Conservation (phyloP, 2,113 vertebrate species). For the Cyphomyrus discorhynchus region DNA sequence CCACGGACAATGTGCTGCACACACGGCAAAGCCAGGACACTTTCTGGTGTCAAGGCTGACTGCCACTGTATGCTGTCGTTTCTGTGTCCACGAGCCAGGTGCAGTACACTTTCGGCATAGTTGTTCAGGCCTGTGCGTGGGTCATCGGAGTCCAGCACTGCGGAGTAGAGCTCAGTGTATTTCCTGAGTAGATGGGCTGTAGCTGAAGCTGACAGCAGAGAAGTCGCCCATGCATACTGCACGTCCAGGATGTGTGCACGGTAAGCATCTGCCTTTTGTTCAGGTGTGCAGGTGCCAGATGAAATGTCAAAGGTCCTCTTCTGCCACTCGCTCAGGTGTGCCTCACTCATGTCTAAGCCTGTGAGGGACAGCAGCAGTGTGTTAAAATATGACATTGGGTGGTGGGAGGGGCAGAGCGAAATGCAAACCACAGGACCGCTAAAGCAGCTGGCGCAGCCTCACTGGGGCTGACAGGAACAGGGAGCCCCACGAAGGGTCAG, state of each 20-base stretch:
- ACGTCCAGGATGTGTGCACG: slow-evolving; percentile 78
- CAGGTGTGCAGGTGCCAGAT: slow-evolving; percentile 70
- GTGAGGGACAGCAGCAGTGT: slow-evolving; percentile 43
- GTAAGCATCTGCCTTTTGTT: slow-evolving; percentile 81
- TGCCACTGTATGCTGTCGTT: slow-evolving; percentile 84
- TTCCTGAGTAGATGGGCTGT: slow-evolving; percentile 73
- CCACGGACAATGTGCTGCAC: slow-evolving; percentile 69
- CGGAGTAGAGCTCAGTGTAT: slow-evolving; percentile 74
- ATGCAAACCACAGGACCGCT: background rate
- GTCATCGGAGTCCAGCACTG: slow-evolving; percentile 82
- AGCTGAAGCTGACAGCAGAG: slow-evolving; percentile 73
- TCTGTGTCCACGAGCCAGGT: slow-evolving; percentile 74
- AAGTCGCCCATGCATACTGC: slow-evolving; percentile 87
- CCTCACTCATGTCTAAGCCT: slow-evolving; percentile 57
- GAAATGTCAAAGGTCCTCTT: slow-evolving; percentile 78
- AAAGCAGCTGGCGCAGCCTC: background rate
- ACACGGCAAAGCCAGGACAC: slow-evolving; percentile 65
- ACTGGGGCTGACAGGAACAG: background rate
- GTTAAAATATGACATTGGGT: slow-evolving; percentile 47
- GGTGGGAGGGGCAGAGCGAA: background rate
- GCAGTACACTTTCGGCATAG: slow-evolving; percentile 76
- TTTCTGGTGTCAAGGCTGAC: slow-evolving; percentile 71
- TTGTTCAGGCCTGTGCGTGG: slow-evolving; percentile 78
- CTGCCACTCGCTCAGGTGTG: slow-evolving; percentile 89
- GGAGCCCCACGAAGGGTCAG: background rate